Percentiles rank a stretch among this genome's conserved stretches.
Evolutionary conservation across 1,140 invertebrate species (phyloP).

Genomic region (Leucophenga varia): DNA sequence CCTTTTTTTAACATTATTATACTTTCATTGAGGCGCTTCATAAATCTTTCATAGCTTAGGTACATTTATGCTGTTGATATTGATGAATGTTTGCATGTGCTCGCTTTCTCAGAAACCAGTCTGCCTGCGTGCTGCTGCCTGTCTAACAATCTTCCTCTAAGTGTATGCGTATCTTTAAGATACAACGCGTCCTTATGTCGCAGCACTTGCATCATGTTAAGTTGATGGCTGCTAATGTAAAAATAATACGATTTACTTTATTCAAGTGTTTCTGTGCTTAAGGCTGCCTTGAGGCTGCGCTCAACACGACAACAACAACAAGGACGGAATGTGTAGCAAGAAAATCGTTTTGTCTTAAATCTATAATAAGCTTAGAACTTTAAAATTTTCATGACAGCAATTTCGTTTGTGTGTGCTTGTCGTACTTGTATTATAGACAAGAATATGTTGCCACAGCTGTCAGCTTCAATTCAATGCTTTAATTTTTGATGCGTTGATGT

Average conservation of each 20-base stretch:
- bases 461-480: neutral
- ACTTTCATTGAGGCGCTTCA: too few species aligned
- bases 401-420: neutral
- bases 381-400: neutral
- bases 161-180: conserved; percentile 3
- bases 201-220: neutral
- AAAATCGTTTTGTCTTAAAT: neutral
- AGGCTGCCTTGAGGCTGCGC: conserved; percentile 1
- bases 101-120: too few species aligned
- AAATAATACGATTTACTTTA: conserved; percentile 47
- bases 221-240: conserved; percentile 30
- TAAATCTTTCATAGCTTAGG: conserved; percentile 36
- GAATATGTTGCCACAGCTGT: neutral
- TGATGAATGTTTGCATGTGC: conserved; percentile 4
- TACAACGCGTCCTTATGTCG: neutral
- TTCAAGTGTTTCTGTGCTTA: conserved; percentile 22
- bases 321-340: conserved; percentile 7
- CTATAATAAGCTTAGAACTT: neutral
- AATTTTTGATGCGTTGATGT: conserved; percentile 6
- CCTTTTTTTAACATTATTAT: too few species aligned
- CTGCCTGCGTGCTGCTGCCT: too few species aligned
- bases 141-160: too few species aligned
- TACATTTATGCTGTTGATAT: conserved; percentile 1
- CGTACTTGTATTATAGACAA: neutral
- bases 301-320: conserved; percentile 12